Evolutionary conservation across 1,140 invertebrate genomes (phyloP), one percentile per base, ranked within the genome.

Genomic region (Melipona quadrifasciata): DNA sequence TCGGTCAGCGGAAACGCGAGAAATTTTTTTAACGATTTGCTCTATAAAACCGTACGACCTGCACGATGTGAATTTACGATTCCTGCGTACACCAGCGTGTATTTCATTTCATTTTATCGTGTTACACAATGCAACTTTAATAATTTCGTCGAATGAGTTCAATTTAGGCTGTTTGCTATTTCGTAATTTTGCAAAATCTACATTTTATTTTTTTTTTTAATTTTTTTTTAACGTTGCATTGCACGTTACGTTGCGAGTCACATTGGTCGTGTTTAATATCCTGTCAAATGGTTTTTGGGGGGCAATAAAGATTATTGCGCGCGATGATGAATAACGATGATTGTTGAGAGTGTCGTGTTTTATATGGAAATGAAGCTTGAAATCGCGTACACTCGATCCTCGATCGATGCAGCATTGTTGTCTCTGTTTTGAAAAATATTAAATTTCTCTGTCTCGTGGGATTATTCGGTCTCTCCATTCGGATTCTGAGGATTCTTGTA

Each of bases 11-110:
- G 68, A 16, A 61, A 57, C 79, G 57, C 27, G 17, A 39, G 61
- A 64, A 76, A 82, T 76, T 76, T 76, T 82, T 76, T 82, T 75
- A 74, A 81, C 70, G 80, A 39, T 74, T 53, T 17, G 55, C 16
- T 47, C 39, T 19, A 55, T 55, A 53, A 55, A 68, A 67, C 12
- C n/a, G 73, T 55, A 12, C 58, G 47, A 39, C 17, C 16, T n/a
- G 27, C 17, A 14, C 17, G 31, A 39, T 21, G 19, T 8, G 79
- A n/a, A 80, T 80, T 80, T 74, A 81, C 39, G 80, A 81, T 61
- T 51, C 19, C 27, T 19, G n/a, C n/a, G 57, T 61, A 39, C 17
- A 34, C 68, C 55, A 72, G 16, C 55, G 55, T 65, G 17, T 24
- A 61, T 65, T 27, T 16, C 27, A 2, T 27, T 31, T 34, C 73